phyloP scores from a whole-genome alignment of 2,888 invertebrate genomes.

The Magallana nippona region DNA sequence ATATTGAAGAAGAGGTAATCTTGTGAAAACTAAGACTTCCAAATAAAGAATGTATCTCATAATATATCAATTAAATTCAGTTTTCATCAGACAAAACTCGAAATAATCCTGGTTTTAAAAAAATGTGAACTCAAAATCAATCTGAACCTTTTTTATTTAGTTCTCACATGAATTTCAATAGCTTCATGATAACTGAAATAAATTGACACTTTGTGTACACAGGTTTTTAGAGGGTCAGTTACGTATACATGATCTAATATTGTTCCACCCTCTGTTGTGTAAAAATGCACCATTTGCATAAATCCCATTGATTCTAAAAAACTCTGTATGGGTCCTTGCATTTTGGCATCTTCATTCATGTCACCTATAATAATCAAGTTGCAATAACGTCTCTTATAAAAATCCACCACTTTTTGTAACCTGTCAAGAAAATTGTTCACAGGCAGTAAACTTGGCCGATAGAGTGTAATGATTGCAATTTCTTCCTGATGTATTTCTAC shows the following conservation, averaged over 20 bases:
- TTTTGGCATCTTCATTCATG: constrained; percentile 31
- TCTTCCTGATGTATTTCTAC: background rate
- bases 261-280: constrained; percentile 36
- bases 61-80: background rate
- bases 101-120: background rate
- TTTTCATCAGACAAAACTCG: background rate
- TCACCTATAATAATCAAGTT: constrained; percentile 33
- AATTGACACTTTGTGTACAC: background rate
- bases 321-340: constrained; percentile 13
- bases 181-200: constrained; percentile 26
- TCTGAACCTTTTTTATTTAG: background rate
- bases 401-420: background rate
- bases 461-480: background rate
- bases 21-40: too few species aligned
- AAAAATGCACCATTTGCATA: constrained; percentile 27
- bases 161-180: constrained; percentile 28
- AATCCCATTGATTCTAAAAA: constrained; percentile 17
- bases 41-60: background rate
- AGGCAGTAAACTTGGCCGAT: background rate
- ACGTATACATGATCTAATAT: constrained; percentile 21
- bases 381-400: background rate
- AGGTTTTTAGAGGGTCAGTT: background rate
- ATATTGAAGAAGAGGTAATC: too few species aligned
- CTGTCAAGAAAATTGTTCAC: constrained; percentile 3
- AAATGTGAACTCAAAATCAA: background rate